Evolutionary conservation across 2,888 invertebrate genomes (phyloP).

Genomic region (Drosophila multiciliata): DNA sequence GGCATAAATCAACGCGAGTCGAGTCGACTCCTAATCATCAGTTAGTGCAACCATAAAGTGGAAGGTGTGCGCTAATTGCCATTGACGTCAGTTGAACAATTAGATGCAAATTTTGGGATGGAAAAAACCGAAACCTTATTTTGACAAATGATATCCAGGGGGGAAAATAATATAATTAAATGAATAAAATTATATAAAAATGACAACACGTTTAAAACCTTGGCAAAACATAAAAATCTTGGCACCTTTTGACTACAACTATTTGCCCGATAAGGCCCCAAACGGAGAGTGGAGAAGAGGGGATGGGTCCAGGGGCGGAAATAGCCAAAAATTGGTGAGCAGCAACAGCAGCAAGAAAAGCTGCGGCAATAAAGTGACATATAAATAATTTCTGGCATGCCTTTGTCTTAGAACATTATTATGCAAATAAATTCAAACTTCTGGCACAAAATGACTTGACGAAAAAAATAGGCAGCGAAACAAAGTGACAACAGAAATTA

Average conservation of each 20-base stretch:
- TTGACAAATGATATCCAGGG: slow-evolving; percentile 7
- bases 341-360: slow-evolving; percentile 14
- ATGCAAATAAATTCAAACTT: slow-evolving; percentile 78
- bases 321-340: slow-evolving; percentile 12
- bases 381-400: slow-evolving; percentile 74
- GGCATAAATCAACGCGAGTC: slow-evolving; percentile 60
- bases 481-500: slow-evolving; percentile 21
- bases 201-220: slow-evolving; percentile 58
- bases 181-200: slow-evolving; percentile 64
- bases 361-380: slow-evolving; percentile 68
- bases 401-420: slow-evolving; percentile 75
- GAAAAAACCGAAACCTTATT: slow-evolving; percentile 55
- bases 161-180: slow-evolving; percentile 63
- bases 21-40: slow-evolving; percentile 37
- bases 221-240: slow-evolving; percentile 72
- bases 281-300: neutral
- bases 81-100: slow-evolving; percentile 77
- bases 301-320: neutral
- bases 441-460: slow-evolving; percentile 73
- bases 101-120: slow-evolving; percentile 45
- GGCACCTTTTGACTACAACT: slow-evolving; percentile 65
- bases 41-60: slow-evolving; percentile 58
- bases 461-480: slow-evolving; percentile 32
- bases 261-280: slow-evolving; percentile 52
- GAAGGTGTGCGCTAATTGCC: slow-evolving; percentile 25